These are phyloP conservation scores for Thryonomys swinderianus DNA, from an alignment of 2,113 vertebrate genomes.

Conservation along the genomic window DNA sequence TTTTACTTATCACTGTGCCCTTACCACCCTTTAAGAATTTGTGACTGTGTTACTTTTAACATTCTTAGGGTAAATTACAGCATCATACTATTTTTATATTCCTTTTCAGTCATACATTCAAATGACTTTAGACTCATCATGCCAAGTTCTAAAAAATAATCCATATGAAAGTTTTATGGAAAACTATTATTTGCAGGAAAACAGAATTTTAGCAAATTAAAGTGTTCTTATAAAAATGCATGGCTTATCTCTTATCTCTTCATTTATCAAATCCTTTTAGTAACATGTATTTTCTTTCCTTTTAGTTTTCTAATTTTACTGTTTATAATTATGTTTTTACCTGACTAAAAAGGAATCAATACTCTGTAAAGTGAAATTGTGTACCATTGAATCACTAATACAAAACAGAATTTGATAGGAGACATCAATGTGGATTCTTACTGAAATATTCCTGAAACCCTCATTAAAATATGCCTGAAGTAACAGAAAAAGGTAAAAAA, in stretches of 20 bases:
- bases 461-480: constrained; percentile 65
- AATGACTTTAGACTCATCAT: neutral
- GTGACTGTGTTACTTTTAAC: neutral
- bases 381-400: constrained; percentile 57
- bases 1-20: neutral
- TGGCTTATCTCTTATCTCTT: neutral
- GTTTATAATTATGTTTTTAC: neutral
- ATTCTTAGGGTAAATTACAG: neutral
- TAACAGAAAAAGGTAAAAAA: constrained; percentile 29
- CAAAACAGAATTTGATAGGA: constrained; percentile 53
- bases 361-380: neutral
- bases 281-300: neutral
- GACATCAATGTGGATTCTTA: neutral
- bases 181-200: neutral
- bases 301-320: neutral
- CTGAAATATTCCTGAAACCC: constrained; percentile 64
- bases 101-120: neutral
- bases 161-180: neutral
- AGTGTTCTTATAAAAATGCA: neutral
- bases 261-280: neutral
- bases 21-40: constrained; percentile 6
- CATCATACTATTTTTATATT: neutral
- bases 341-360: neutral
- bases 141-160: neutral
- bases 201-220: neutral